phyloP scores from a whole-genome alignment of 2,797 vertebrate genomes.

The Falco rusticolus region DNA sequence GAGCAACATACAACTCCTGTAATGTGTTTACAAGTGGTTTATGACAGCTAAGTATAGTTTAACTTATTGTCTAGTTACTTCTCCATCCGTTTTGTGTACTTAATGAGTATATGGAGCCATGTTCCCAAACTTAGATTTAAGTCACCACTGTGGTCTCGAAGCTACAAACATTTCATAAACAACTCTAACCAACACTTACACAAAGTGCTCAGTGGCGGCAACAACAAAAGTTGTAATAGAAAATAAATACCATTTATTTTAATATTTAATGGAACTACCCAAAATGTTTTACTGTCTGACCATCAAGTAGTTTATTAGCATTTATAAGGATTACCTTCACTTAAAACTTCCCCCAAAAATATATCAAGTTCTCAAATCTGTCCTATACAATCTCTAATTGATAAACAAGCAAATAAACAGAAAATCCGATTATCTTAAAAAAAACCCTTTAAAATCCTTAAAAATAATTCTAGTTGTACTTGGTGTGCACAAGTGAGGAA shows the following conservation, averaged over 20 bases:
- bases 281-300: background rate
- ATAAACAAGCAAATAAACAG: background rate
- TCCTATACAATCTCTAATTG: background rate
- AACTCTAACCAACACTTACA: background rate
- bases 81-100: background rate
- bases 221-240: background rate
- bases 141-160: background rate
- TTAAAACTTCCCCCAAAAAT: background rate
- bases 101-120: background rate
- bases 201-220: background rate
- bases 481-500: background rate
- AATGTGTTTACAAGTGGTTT: background rate
- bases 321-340: background rate
- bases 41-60: background rate
- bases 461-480: background rate
- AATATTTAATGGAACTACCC: background rate
- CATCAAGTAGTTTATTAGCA: background rate
- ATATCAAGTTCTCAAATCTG: background rate
- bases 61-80: background rate
- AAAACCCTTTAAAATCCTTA: background rate
- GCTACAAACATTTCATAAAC: background rate
- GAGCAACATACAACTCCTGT: background rate
- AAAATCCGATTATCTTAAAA: background rate
- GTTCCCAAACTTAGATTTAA: background rate
- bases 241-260: background rate